Percentiles rank a stretch among this genome's conserved stretches.
Evolutionary conservation across 2,888 invertebrate genomes (phyloP).

Genomic region (Escarpia spicata): DNA sequence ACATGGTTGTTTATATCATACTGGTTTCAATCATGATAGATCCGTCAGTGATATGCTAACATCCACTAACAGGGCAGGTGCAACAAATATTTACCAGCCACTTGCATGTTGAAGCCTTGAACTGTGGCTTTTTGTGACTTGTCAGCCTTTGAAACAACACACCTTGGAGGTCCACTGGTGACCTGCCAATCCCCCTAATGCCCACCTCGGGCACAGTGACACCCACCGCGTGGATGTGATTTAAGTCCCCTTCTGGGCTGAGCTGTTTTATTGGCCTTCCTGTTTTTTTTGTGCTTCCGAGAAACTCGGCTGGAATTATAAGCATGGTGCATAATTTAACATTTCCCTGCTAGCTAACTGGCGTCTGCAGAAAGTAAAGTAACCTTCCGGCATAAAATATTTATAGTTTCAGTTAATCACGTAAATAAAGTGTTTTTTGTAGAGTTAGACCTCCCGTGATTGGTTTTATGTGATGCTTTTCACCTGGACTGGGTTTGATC

Average conservation of each 20-base stretch:
- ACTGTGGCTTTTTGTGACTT: background rate
- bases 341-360: background rate
- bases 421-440: background rate
- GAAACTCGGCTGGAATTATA: background rate
- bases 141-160: background rate
- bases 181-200: background rate
- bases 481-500: background rate
- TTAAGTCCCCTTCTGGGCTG: background rate
- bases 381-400: background rate
- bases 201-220: conserved; percentile 1
- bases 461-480: background rate
- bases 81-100: background rate
- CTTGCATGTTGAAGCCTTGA: background rate
- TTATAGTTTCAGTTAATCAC: background rate
- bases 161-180: background rate
- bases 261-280: background rate
- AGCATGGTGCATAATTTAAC: background rate
- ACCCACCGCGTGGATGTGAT: background rate
- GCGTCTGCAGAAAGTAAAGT: background rate
- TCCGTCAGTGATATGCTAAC: background rate
- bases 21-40: background rate
- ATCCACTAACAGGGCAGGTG: background rate
- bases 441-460: background rate
- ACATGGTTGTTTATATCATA: background rate
- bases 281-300: background rate